Evolutionary conservation across 2,113 vertebrate genomes (phyloP), one percentile per base, ranked within the genome.

Genomic region (Vicugna pacos): DNA sequence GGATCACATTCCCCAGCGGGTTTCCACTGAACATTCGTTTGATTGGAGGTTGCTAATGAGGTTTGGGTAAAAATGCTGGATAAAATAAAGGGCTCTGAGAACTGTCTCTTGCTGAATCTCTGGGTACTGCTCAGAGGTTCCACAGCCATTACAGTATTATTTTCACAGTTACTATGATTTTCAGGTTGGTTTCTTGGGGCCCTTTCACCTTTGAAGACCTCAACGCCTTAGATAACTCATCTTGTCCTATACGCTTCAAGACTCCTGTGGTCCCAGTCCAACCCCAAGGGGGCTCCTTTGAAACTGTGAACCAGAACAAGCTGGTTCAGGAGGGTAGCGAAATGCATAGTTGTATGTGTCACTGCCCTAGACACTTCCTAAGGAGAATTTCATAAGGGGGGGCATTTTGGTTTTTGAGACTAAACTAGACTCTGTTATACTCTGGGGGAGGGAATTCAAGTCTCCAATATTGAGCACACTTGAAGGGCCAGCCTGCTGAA

Each of bases 401-500:
- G 3, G 32, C 16, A 46, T 0, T 88, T 86, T 69, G 30, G 28
- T 80, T 90, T 91, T 56, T 89, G 54, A 67, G 11, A 82, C 69
- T 85, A 82, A 85, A 76, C 30, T 46, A 90, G 30, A 92, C 69
- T 90, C 67, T 64, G 22, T 89, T 65, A 82, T 92, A 11, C 38
- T 91, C 65, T n/a, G 2, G 7, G 17, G 12, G 24, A 79, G n/a
- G 24, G 24, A 88, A 91, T 91, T 88, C 58, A 75, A 58, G 35
- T 75, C 35, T 93, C 12, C 10, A 91, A 3, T 82, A 65, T 87
- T 73, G 14, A n/a, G 30, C 30, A 56, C 48, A 76, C 32, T 35
- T 64, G 50, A 26, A 64, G 28, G 9, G 26, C 35, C 56, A 95
- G 16, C 67, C 42, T 95, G 42, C 82, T 73, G 52, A 92, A 81